A percentile compares a stretch with the other conserved stretches of the same genome.
phyloP scores from a whole-genome alignment of 2,888 invertebrate genomes.

The Netelia melanura region DNA sequence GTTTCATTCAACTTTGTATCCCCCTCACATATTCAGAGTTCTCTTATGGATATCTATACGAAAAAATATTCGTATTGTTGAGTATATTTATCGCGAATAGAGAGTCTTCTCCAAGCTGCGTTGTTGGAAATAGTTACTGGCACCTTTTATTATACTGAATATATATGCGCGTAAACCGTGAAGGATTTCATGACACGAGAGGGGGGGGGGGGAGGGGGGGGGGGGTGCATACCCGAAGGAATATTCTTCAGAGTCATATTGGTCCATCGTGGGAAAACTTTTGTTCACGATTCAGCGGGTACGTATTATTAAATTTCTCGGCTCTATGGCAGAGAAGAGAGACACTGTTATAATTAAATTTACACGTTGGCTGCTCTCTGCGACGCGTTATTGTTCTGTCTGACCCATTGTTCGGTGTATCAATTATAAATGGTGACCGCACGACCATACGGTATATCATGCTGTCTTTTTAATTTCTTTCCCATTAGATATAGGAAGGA shows the following conservation, averaged over 20 bases:
- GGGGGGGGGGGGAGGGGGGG: too few species aligned
- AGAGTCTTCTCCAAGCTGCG: not conserved
- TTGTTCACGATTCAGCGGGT: slow-evolving; percentile 12
- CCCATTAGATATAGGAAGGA: not conserved
- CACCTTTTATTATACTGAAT: not conserved
- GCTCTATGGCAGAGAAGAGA: not conserved
- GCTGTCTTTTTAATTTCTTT: not conserved
- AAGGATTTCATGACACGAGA: slow-evolving; percentile 30
- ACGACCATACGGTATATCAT: not conserved
- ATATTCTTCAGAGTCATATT: slow-evolving; percentile 8
- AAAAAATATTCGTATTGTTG: slow-evolving; percentile 35
- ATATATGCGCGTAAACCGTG: not conserved
- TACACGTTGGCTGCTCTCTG: not conserved
- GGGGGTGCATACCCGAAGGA: not conserved
- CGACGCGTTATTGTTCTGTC: slow-evolving; percentile 12
- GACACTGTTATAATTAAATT: not conserved
- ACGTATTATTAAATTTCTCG: slow-evolving; percentile 33
- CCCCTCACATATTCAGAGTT: slow-evolving; percentile 19
- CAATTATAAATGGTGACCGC: not conserved
- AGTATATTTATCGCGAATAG: slow-evolving; percentile 20
- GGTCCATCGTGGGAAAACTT: slow-evolving; percentile 26
- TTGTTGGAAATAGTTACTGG: not conserved
- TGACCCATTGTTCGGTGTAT: slow-evolving; percentile 3
- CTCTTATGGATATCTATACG: slow-evolving; percentile 7
- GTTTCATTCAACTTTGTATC: slow-evolving; percentile 26